Evolutionary conservation across 1,140 invertebrate species (phyloP).

Genomic region (Drosophila punjabiensis): DNA sequence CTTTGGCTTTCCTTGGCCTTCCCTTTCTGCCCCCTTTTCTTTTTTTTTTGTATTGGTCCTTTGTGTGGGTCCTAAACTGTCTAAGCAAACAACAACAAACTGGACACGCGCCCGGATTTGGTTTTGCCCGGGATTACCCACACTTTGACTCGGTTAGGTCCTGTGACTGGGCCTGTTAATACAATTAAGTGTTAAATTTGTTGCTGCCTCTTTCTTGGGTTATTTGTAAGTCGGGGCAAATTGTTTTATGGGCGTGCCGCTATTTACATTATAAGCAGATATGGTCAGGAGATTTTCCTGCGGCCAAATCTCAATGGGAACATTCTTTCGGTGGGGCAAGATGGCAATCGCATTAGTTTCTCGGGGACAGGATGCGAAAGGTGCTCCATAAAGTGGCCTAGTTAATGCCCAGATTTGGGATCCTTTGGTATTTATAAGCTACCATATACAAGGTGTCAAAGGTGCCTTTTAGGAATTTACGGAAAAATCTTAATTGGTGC

Average conservation of each 20-base stretch:
- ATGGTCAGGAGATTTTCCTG: slow-evolving; percentile 34
- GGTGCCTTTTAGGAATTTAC: not conserved
- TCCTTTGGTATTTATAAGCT: slow-evolving; percentile 15
- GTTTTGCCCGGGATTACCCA: slow-evolving; percentile 48
- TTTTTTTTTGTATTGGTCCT: slow-evolving; percentile 43
- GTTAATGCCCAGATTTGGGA: slow-evolving; percentile 30
- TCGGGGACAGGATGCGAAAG: slow-evolving; percentile 9
- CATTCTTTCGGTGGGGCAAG: slow-evolving; percentile 28
- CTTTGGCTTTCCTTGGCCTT: slow-evolving; percentile 40
- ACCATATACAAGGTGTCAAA: not conserved
- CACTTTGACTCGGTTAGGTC: not conserved
- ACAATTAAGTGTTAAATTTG: slow-evolving; percentile 83
- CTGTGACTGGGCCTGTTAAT: slow-evolving; percentile 55
- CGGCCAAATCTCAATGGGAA: slow-evolving; percentile 34
- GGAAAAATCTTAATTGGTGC: too few relatives aligned
- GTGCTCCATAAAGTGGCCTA: slow-evolving; percentile 34
- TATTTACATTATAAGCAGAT: slow-evolving; percentile 68
- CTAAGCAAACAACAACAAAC: slow-evolving; percentile 60
- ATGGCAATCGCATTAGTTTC: slow-evolving; percentile 38
- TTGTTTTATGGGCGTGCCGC: slow-evolving; percentile 78
- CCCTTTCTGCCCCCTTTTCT: slow-evolving; percentile 21
- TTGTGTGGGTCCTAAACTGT: slow-evolving; percentile 59
- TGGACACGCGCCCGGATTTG: slow-evolving; percentile 60
- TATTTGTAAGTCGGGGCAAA: slow-evolving; percentile 73
- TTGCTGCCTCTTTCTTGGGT: slow-evolving; percentile 60